Evolutionary conservation across 2,113 vertebrate genomes (phyloP), one percentile per base, ranked within the genome.

Genomic region (Gulo gulo): DNA sequence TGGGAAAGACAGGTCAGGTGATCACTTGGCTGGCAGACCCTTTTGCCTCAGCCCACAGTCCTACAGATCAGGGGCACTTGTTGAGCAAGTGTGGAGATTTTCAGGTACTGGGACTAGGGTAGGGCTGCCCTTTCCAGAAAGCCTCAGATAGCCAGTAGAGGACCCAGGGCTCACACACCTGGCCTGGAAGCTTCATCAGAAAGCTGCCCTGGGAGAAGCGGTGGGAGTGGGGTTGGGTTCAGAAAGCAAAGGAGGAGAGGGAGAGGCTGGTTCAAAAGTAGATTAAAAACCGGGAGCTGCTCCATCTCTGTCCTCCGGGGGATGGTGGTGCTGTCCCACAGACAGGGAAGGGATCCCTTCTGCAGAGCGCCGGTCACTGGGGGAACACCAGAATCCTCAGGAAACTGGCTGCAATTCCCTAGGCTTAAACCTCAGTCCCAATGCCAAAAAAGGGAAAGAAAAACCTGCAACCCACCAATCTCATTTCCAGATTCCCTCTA

Each of bases 401-500:
- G 61, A 96, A 97, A 91, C 4, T 63, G 59, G 91, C 91, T 95
- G 76, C 74, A 76, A 50, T 50, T 91, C 31, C 79, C 80, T 39
- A 47, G 45, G 93, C 79, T 94, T 86, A 94, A 97, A 90, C 61
- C 83, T 76, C 24, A 63, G 10, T 95, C 67, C 78, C 78, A 95
- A 71, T 31, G 42, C 69, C 88, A 94, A 95, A 50, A 31, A 10
- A 11, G 11, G 55, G 29, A 13, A 21, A 65, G 83, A 69, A 55
- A 82, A 13, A 8, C 26, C 36, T 79, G 52, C 59, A 92, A 82
- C 47, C 89, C 88, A 93, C 94, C 94, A 94, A 88, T 90, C 87
- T 97, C 92, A 96, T 96, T 96, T 94, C 12, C 88, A 95, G 50
- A 69, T 88, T 94, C 50, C 34, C 95, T 97, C 84, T 97, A 90